Evolutionary conservation across 2,888 invertebrate species (phyloP), one percentile per base, ranked within the genome.

Genomic region (Noctuana brunneofusca): DNA sequence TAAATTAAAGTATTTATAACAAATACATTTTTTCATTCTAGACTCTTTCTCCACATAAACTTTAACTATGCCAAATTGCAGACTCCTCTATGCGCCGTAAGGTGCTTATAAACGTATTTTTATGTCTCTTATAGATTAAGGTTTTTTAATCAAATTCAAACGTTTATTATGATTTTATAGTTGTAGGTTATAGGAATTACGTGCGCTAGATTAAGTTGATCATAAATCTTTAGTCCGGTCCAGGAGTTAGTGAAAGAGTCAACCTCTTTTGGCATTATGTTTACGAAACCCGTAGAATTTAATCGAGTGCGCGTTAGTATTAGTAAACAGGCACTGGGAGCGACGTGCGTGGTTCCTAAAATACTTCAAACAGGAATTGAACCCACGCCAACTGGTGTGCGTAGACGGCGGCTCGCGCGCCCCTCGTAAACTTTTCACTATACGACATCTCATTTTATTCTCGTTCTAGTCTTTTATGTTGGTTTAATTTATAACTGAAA

Each of bases 311-410:
- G 84, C 78, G 81, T 83, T 84, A 87, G 83, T 89, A 90, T 91
- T 91, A 86, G 90, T 90, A 90, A 90, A 90, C 90, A 89, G 82
- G 83, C 80, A 78, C 66, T 75, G 75, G 73, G 69, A 74, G 74
- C 78, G 74, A 78, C 80, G 81, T 82, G 86, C 83, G 83, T 84
- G 86, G 79, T 78, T 87, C 89, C 86, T 70, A 84, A 89, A 90
- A 90, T 91, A 90, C 86, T 78, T 86, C 84, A 82, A 86, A 87
- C 87, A 89, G 87, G 88, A 89, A 83, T 91, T 89, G 89, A 89
- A 86, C 75, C 79, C 79, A 77, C 78, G 90, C 90, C 90, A 90
- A 89, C 80, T 86, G 84, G 86, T 83, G 85, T 87, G 86, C 85
- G 89, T 85, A 89, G 89, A 89, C 87, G 79, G 83, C 84, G 84